These are phyloP conservation scores for Xanthorhoe designata DNA, from an alignment of 2,888 invertebrate species.

Conservation along the genomic window DNA sequence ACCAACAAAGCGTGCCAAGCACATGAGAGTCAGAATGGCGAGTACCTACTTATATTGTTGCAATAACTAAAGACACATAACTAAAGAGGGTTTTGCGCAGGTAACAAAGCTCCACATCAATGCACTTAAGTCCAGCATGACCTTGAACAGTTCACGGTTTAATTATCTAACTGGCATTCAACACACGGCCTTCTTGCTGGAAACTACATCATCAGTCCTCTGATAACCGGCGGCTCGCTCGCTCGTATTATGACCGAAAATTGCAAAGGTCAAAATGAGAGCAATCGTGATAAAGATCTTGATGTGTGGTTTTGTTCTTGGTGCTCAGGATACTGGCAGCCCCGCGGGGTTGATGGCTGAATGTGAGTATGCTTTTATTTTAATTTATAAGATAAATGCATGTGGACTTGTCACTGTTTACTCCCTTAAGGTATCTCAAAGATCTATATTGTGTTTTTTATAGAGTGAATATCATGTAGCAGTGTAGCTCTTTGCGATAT, in stretches of 20 bases:
- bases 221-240: constrained; percentile 50
- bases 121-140: constrained; percentile 23
- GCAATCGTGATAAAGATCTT: constrained; percentile 34
- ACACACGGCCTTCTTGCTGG: constrained; percentile 53
- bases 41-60: too few relatives aligned
- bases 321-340: constrained; percentile 58
- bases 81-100: too few relatives aligned
- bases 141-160: constrained; percentile 42
- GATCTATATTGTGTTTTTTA: too few relatives aligned
- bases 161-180: constrained; percentile 44
- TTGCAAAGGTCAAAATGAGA: constrained; percentile 33
- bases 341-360: constrained; percentile 72
- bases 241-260: constrained; percentile 46
- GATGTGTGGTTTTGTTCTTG: constrained; percentile 44
- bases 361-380: constrained; percentile 55
- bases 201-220: constrained; percentile 57
- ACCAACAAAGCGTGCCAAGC: too few relatives aligned
- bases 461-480: too few relatives aligned
- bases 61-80: too few relatives aligned
- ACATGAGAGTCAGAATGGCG: too few relatives aligned
- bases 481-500: too few relatives aligned
- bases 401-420: too few relatives aligned
- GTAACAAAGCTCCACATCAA: constrained; percentile 10
- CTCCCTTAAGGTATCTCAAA: too few relatives aligned
- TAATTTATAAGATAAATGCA: background rate